Evolutionary conservation across 2,797 vertebrate species (phyloP), one percentile per base, ranked within the genome.

Genomic region (Megaceryle alcyon): DNA sequence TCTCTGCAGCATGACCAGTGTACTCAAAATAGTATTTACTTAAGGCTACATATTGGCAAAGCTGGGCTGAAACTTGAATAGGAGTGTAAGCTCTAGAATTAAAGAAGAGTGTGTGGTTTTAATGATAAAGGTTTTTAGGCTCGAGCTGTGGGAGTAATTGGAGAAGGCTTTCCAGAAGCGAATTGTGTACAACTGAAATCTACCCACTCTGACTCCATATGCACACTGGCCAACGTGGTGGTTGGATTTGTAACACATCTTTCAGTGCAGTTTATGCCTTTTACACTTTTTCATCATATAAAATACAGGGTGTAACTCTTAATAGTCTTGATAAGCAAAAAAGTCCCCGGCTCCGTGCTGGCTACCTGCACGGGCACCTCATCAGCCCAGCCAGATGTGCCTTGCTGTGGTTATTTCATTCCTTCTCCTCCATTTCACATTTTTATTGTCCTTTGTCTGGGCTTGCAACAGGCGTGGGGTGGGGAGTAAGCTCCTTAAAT

Each of bases 391-490:
- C 61, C 57, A 78, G 23, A 49, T 78, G 25, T 46, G 61, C 35
- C 39, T 69, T 73, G 72, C 59, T 72, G 41, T 11, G 22, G 5
- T 71, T 49, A n/a, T 66, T 75, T 75, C 31, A 35, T 94, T 92
- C 83, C 43, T 79, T 69, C 70, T 75, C 16, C 33, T 75, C 56
- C 61, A 23, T 59, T 85, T 84, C 78, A 73, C 41, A 16, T 90
- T 84, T 88, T 87, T 81, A 28, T 72, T 95, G 75, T 65, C 44
- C 72, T 86, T 87, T 85, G 61, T 90, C 72, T 84, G 81, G 56
- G 68, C 73, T 95, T 87, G 70, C 66, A 94, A 17, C 39, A 70
- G 46, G 21, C 48, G 0, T 69, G 69, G 41, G n/a, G 21, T 76
- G 46, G 43, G 53, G 76, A 92, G 18, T 61, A 35, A 86, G 56